Base-by-base conservation (phyloP, 2,797 vertebrate genomes). In the Dipus sagitta region DNA sequence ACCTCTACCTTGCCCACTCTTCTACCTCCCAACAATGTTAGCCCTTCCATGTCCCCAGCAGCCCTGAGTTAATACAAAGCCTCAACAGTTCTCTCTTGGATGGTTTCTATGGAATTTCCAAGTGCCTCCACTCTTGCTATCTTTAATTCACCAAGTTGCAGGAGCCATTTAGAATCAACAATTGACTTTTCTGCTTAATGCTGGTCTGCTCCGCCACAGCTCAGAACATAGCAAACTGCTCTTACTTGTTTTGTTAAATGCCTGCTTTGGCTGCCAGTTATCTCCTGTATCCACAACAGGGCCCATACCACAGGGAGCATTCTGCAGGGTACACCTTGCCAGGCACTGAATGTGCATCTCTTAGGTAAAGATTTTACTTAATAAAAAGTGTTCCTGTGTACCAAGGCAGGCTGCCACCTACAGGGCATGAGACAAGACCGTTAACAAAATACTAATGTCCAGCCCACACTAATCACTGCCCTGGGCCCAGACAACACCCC, bases 211-310 rank as follows among this genome's bases (percentile, higher is more conserved):
- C 86, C 34, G 4, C 32, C 34, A 34, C 8, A 32, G 52, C 38
- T 64, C 26, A 38, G 86, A 60, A 65, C 26, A 67, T 52, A 72
- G 42, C 21, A 17, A 74, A 38, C 42, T 30, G 11, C 47, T 30
- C 20, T 38, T 88, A 11, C 64, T 60, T 64, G 4, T n/a, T 80
- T 94, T 91, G 58, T 75, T 67, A 68, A 91, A 78, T 78, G 75
- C 32, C 72, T 38, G n/a, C 24, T 62, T 42, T 84, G 91, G 74
- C 84, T 82, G 67, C 79, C 30, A 38, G 10, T 78, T 94, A 26
- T 32, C 47, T 95, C 11, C 21, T 24, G 30, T 77, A 26, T 74
- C 47, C 21, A 3, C 78, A 5, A 62, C 34, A 70, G 8, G 32
- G 28, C 88, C 17, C 26, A 38, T 34, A 62, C 26, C 74, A 32